Evolutionary conservation across 35 echinoderm and acorn worm genomes (phyloP), one percentile per base, ranked within the genome.

Genomic region (Lytechinus pictus): DNA sequence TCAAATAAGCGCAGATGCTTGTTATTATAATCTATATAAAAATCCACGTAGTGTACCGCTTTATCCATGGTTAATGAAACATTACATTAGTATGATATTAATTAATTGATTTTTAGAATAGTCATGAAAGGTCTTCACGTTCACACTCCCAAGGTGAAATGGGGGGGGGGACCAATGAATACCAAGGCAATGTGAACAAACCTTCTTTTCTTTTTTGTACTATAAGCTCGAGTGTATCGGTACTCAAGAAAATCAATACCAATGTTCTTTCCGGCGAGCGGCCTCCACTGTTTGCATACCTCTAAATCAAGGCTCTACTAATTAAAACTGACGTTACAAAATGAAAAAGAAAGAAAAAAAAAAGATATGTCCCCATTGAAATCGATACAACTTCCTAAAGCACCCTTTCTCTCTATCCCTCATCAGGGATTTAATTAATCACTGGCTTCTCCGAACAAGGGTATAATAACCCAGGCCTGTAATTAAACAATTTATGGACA

Each of bases 401-500:
- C 88, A 13, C 28, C 88, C 52, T 90, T 90, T 90, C 52, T 90
- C 88, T 90, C 16, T 52, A 90, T 90, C 88, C 52, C 29, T 90
- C 88, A 90, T 93, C 92, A 28, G 10, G 92, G 92, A 93, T 93
- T 93, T 93, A 93, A 93, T 93, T 93, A 93, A 93, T 93, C 52
- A 55, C 55, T 57, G n/a, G 55, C 92, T 27, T 93, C 14, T 27
- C 66, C 55, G 54, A 93, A 93, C 54, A 57, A 93, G 54, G 54
- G 92, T 93, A 55, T 93, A 93, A 93, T 93, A 93, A 93, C 92
- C 92, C 53, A 55, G 53, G 52, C 92, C 92, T 57, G n/a, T 93
- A 93, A 93, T 93, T 93, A 93, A 93, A 57, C 92, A 93, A 93
- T 93, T 93, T 93, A 54, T 93, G 57, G 92, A 93, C 53, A 93